Evolutionary conservation across 2,113 vertebrate genomes (phyloP).

Genomic region (Pipa parva): DNA sequence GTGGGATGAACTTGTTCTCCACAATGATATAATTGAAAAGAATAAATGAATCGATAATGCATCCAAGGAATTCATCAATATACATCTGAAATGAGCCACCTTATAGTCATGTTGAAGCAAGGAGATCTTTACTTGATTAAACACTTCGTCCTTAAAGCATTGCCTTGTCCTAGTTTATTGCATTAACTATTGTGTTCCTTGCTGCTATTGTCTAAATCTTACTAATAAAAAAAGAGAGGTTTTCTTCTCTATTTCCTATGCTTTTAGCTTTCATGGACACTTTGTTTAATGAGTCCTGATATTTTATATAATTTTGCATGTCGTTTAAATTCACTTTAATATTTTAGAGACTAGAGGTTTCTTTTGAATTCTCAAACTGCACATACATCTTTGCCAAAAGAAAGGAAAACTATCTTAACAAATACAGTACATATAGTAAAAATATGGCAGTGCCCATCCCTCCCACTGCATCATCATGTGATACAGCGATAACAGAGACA

Average conservation of each 20-base stretch:
- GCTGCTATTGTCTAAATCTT: constrained; percentile 35
- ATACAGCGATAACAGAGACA: too few relatives aligned
- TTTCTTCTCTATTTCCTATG: constrained; percentile 30
- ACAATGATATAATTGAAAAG: constrained; percentile 50
- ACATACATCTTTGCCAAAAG: too few relatives aligned
- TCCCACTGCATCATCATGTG: too few relatives aligned
- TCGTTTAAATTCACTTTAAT: too few relatives aligned
- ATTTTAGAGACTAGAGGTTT: too few relatives aligned
- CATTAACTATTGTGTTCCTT: constrained; percentile 48
- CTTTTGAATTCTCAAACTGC: too few relatives aligned
- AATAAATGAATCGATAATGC: constrained; percentile 53
- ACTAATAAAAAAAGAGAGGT: constrained; percentile 44
- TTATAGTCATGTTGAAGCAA: constrained; percentile 45
- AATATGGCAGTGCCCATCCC: too few relatives aligned
- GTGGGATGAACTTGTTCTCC: constrained; percentile 44
- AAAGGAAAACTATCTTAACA: too few relatives aligned
- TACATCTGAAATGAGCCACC: constrained; percentile 46
- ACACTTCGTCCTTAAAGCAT: constrained; percentile 49
- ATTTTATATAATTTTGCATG: neutral
- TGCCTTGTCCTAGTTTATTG: constrained; percentile 45
- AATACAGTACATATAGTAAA: too few relatives aligned
- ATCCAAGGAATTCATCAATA: constrained; percentile 46
- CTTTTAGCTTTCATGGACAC: constrained; percentile 1
- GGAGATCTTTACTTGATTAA: constrained; percentile 49
- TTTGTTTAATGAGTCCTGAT: neutral